These are phyloP conservation scores for Endotricha flammealis DNA, from an alignment of 2,888 invertebrate genomes.

Conservation along the genomic window DNA sequence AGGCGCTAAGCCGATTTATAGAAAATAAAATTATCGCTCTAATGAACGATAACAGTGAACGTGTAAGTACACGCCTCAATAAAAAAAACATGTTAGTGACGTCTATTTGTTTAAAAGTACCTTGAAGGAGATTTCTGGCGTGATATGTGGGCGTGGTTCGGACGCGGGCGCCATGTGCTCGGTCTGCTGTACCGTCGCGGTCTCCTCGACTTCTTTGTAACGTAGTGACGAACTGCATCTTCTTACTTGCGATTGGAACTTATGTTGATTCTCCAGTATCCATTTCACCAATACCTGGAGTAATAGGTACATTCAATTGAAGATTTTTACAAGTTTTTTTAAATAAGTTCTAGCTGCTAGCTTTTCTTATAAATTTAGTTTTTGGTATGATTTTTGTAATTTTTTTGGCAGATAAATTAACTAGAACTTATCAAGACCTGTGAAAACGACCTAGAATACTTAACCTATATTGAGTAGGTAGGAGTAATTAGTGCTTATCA, in stretches of 20 bases:
- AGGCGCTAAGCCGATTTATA: not conserved
- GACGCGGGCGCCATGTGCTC: constrained; percentile 37
- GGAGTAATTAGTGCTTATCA: no score
- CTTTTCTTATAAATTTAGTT: no score
- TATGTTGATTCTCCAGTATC: constrained; percentile 85
- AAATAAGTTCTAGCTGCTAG: no score
- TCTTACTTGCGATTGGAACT: constrained; percentile 80
- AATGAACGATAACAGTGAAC: not conserved
- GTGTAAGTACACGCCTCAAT: not conserved
- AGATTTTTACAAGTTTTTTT: no score
- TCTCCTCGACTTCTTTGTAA: constrained; percentile 70
- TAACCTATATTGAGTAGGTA: no score
- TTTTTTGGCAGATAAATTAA: no score
- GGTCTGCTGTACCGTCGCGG: constrained; percentile 30
- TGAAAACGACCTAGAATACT: no score
- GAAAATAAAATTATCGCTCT: no score
- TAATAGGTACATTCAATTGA: no score
- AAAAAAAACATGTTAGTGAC: constrained; percentile 1
- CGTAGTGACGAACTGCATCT: constrained; percentile 76
- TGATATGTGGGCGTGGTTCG: constrained; percentile 46
- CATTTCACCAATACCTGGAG: constrained; percentile 79
- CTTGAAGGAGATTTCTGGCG: constrained; percentile 76
- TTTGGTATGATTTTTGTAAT: no score
- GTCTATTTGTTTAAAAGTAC: constrained; percentile 38
- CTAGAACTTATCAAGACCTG: no score